Base-by-base conservation (phyloP, 2,888 invertebrate species). In the Hypomecis punctinalis region DNA sequence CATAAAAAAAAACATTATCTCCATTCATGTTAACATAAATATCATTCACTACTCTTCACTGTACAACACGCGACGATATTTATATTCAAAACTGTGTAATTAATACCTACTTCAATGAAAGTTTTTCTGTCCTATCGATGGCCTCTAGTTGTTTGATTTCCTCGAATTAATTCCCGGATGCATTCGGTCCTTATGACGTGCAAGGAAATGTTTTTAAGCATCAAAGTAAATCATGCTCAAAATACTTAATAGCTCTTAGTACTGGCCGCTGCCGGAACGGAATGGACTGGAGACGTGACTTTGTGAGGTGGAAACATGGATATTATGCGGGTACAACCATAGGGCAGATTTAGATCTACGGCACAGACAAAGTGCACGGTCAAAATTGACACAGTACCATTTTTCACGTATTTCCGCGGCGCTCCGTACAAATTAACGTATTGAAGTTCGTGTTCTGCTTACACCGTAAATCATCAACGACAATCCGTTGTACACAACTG, bases 131-230 rank as follows among this genome's bases (percentile, higher is more conserved):
- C 37, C 35, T 58, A n/a, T 48, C 23, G 51, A 43, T 45, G 49
- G 46, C 47, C 35, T 55, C 11, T 54, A 33, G 40, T 9, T 47
- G 35, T 55, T 47, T 23, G 55, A 51, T 48, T 58, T 61, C 61
- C 57, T 63, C 60, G 57, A 70, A 66, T 68, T 63, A 58, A 68
- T 63, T 65, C 61, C 68, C 69, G 72, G 72, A 72, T 65, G 68
- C 63, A 62, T 62, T 55, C 58, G 62, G 36, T 59, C 43, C 65
- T 62, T 54, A 54, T 39, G 65, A 66, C 66, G 61, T 66, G 63
- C 40, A 62, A 54, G 69, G 65, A 70, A 69, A 68, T 57, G 65
- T 69, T 54, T 46, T 69, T 59, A 62, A 42, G 61, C 66, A 63
- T 67, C 64, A 63, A 66, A 66, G 52, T 56, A 56, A 67, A 62